Evolutionary conservation across 1,140 invertebrate genomes (phyloP).

Genomic region (Nephila pilipes): DNA sequence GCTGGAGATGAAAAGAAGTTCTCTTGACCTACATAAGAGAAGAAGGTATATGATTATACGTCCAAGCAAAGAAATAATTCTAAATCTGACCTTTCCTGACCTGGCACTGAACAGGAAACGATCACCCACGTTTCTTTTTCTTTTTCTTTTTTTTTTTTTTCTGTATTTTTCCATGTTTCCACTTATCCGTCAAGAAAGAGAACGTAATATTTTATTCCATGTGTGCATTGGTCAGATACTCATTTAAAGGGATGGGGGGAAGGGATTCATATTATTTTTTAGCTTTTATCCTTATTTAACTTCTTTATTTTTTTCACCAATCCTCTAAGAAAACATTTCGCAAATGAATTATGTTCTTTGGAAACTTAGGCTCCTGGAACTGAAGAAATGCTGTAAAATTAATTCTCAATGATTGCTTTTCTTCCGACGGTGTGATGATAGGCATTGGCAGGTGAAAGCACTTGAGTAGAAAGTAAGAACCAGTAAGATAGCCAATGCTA

Average conservation of each 20-base stretch:
- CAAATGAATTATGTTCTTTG: not conserved
- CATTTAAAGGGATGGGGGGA: not conserved
- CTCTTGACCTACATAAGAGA: conserved; percentile 1
- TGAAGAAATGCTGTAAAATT: not conserved
- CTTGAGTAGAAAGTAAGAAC: not conserved
- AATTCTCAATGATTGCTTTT: not conserved
- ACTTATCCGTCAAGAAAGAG: not conserved
- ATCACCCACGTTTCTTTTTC: conserved; percentile 1
- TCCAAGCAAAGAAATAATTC: not conserved
- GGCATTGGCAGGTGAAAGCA: not conserved
- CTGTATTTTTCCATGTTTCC: not conserved
- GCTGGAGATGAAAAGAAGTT: not conserved
- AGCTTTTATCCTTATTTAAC: not conserved
- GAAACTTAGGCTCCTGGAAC: not conserved
- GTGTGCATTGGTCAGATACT: not conserved
- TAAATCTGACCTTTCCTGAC: conserved; percentile 18
- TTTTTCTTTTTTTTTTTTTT: not conserved
- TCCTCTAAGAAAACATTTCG: not conserved
- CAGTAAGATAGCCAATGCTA: not conserved
- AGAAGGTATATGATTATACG: conserved; percentile 30
- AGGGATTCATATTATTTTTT: not conserved
- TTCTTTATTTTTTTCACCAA: not conserved
- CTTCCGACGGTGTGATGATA: not conserved
- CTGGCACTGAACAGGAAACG: not conserved
- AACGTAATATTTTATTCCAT: not conserved